phyloP scores from a whole-genome alignment of 2,888 invertebrate species.

The Volucella zonaria region DNA sequence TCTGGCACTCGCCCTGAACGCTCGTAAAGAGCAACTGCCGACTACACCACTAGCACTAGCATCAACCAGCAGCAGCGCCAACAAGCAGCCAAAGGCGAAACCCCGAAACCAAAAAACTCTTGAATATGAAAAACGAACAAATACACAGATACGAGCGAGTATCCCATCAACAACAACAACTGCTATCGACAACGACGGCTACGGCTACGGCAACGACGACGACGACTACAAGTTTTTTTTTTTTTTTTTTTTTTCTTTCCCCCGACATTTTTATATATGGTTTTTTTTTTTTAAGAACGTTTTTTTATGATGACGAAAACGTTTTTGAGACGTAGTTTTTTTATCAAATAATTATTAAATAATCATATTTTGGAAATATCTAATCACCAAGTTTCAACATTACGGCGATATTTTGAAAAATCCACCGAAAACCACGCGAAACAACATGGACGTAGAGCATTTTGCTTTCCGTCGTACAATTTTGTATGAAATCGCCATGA shows the following conservation, averaged over 20 bases:
- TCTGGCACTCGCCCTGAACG: constrained; percentile 18
- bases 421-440: constrained; percentile 2
- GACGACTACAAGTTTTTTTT: too few relatives aligned
- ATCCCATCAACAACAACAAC: too few relatives aligned
- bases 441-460: constrained; percentile 35
- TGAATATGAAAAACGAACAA: constrained; percentile 55
- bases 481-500: constrained; percentile 72
- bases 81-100: constrained; percentile 24
- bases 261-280: constrained; percentile 64
- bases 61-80: constrained; percentile 40
- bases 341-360: constrained; percentile 71
- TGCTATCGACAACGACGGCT: too few relatives aligned
- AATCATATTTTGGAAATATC: constrained; percentile 61
- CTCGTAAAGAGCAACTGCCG: constrained; percentile 59
- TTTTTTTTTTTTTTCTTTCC: constrained; percentile 34
- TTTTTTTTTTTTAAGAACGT: constrained; percentile 57
- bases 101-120: constrained; percentile 38
- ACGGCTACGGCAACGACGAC: too few relatives aligned
- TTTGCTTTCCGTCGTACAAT: constrained; percentile 56
- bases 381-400: constrained; percentile 25
- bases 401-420: constrained; percentile 32
- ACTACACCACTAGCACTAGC: constrained; percentile 37
- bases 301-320: constrained; percentile 73
- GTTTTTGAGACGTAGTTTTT: constrained; percentile 68
- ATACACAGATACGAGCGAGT: constrained; percentile 45